These are phyloP conservation scores for Dermochelys coriacea DNA, from an alignment of 2,797 vertebrate species.

Conservation along the genomic window DNA sequence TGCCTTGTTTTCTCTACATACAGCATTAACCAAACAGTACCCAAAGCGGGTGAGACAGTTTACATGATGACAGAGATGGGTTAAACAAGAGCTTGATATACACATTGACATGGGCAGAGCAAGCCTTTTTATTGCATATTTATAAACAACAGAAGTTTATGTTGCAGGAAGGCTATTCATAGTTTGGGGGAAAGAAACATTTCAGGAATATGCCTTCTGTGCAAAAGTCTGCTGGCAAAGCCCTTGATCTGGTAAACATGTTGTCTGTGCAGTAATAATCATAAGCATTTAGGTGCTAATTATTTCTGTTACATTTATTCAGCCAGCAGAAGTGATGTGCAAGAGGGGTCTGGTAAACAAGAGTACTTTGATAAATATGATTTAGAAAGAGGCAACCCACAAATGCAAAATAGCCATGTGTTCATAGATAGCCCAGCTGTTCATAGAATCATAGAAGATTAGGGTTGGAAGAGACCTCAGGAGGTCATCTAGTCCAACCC, in stretches of 20 bases:
- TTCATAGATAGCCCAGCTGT: not conserved
- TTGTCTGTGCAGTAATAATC: not conserved
- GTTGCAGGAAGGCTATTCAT: conserved; percentile 34
- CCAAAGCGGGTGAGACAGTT: not conserved
- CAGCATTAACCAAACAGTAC: not conserved
- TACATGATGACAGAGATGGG: not conserved
- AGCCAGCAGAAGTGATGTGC: not conserved
- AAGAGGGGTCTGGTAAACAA: not conserved
- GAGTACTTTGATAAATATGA: not conserved
- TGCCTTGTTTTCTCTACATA: not conserved
- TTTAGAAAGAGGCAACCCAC: not conserved
- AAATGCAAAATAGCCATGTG: not conserved
- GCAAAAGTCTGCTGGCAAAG: conserved; percentile 18
- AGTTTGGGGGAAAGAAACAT: conserved; percentile 4
- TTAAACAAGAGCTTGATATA: not conserved
- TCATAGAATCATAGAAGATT: no score
- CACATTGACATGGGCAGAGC: not conserved
- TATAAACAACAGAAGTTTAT: conserved; percentile 6
- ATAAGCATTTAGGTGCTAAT: not conserved
- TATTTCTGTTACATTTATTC: not conserved
- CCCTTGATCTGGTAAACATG: not conserved
- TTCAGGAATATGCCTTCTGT: conserved; percentile 19
- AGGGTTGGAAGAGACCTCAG: no score
- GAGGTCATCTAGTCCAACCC: no score
- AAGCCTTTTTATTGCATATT: not conserved